Base-by-base conservation (phyloP, 2,888 invertebrate species). In the Lithophane semibrunnea region DNA sequence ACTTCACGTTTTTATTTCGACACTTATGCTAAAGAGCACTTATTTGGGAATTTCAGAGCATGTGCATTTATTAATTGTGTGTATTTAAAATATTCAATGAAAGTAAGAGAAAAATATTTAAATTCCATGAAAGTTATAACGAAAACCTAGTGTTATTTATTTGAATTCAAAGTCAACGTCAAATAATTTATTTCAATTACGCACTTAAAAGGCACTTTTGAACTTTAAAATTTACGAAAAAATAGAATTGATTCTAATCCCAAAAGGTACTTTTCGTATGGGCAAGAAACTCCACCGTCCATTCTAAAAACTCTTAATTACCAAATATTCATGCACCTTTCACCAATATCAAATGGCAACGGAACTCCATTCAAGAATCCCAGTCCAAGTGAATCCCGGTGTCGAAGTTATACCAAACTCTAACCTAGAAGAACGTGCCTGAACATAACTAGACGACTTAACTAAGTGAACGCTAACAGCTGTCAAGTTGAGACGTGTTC, bases 391-490 rank as follows among this genome's bases (percentile, higher is more conserved):
- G 42, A 73, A 71, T 13, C 75, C 44, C 2, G 73, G 69, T 64
- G 60, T 60, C 52, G 44, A 80, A 82, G 71, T 79, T 81, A 74
- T 82, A 82, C 71, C 37, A 24, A 65, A 66, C 60, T 73, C 37
- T 77, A 80, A 83, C 64, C 67, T 60, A 75, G 82, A 81, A 75
- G 73, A 82, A 82, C 91, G 91, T 91, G 91, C 80, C 84, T 80
- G 72, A 85, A 90, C 91, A 91, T 91, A 91, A 91, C 87, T 87
- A 88, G 89, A 91, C 87, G 84, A 87, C 88, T 90, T 89, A 91
- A 91, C 89, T 90, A 88, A 85, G 86, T 71, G 79, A 83, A 78
- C 68, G 66, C 70, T 82, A 79, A 82, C 80, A 82, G 79, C 77
- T 81, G 86, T 82, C 80, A 80, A 82, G 76, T 82, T 61, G 82